phyloP scores from a whole-genome alignment of 2,888 invertebrate genomes.

The Conistra vaccinii region DNA sequence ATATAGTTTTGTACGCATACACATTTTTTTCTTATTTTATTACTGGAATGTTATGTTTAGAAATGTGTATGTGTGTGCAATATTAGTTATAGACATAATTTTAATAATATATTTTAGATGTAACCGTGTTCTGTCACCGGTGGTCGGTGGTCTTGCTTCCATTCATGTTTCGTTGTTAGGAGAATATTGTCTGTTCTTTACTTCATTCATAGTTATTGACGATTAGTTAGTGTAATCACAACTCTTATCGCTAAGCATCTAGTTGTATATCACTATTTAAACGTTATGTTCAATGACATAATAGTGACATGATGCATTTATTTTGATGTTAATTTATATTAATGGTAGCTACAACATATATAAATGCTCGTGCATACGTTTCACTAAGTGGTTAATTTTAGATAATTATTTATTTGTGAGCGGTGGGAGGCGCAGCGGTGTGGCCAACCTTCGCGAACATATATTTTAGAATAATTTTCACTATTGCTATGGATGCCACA shows the following conservation, averaged over 20 bases:
- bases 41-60: slow-evolving; percentile 81
- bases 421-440: slow-evolving; percentile 76
- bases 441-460: slow-evolving; percentile 77
- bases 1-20: slow-evolving; percentile 89
- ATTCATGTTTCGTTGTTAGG: slow-evolving; percentile 82
- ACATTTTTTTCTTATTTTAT: slow-evolving; percentile 84
- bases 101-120: slow-evolving; percentile 84
- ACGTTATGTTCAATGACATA: slow-evolving; percentile 88
- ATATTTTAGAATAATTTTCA: slow-evolving; percentile 85
- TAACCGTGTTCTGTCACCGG: slow-evolving; percentile 73
- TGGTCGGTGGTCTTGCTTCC: slow-evolving; percentile 78
- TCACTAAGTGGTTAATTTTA: slow-evolving; percentile 86
- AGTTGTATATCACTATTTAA: slow-evolving; percentile 85
- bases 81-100: slow-evolving; percentile 88
- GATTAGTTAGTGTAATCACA: slow-evolving; percentile 89
- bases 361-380: slow-evolving; percentile 88
- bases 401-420: slow-evolving; percentile 87
- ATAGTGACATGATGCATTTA: slow-evolving; percentile 91
- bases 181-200: slow-evolving; percentile 78
- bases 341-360: slow-evolving; percentile 89
- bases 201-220: slow-evolving; percentile 80
- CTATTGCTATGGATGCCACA: slow-evolving; percentile 77
- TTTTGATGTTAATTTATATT: slow-evolving; percentile 90
- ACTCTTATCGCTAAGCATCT: slow-evolving; percentile 86
- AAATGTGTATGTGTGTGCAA: slow-evolving; percentile 91